phyloP scores from a whole-genome alignment of 1,140 invertebrate genomes.

The Conus ventricosus region DNA sequence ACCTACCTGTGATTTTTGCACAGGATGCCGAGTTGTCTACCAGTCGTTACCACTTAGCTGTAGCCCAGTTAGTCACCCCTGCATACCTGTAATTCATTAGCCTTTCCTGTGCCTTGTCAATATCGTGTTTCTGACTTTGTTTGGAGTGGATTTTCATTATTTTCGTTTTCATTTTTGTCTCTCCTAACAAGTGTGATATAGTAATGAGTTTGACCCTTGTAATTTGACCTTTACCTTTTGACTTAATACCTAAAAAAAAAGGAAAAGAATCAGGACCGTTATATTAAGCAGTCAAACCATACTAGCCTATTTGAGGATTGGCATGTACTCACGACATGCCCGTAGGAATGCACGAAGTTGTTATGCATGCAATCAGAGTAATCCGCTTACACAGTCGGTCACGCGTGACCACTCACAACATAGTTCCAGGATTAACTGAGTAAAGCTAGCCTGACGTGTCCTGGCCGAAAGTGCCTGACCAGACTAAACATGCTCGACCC shows the following conservation, averaged over 20 bases:
- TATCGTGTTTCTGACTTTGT: neutral
- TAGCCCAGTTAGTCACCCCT: neutral
- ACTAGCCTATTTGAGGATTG: conserved; percentile 3
- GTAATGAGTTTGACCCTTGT: neutral
- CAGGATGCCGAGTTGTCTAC: neutral
- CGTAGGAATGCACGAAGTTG: neutral
- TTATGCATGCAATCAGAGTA: neutral
- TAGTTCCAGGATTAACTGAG: neutral
- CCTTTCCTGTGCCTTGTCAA: neutral
- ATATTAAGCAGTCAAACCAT: neutral
- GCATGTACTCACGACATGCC: neutral
- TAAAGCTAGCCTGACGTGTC: neutral
- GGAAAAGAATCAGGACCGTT: neutral
- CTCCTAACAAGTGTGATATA: neutral
- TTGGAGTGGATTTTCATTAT: neutral
- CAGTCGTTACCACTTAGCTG: neutral
- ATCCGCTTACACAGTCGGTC: neutral
- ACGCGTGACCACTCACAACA: neutral
- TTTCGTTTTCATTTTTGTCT: neutral
- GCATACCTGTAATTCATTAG: neutral
- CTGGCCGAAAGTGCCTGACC: no score
- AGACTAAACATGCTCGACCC: no score
- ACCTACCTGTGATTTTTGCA: conserved; percentile 7
- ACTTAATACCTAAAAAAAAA: neutral
- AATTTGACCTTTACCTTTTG: conserved; percentile 1